A percentile compares a stretch with the other conserved stretches of the same genome.
Conservation (phyloP, 2,113 vertebrate species). For the Pan paniscus region DNA sequence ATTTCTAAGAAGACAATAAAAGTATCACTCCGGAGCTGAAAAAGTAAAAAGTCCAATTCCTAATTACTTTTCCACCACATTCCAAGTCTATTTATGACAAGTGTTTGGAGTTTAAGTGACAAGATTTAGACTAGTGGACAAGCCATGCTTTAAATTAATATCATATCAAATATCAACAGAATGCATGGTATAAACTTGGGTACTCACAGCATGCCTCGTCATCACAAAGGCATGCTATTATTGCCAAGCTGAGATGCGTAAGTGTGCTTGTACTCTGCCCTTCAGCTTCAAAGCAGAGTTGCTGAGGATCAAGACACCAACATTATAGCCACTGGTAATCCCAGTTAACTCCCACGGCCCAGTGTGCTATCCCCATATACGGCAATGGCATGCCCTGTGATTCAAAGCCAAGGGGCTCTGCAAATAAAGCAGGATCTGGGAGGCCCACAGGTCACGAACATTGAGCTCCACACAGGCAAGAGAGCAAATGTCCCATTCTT, state of each 20-base stretch:
- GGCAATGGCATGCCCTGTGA: conserved; percentile 42
- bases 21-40: not conserved
- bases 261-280: conserved; percentile 36
- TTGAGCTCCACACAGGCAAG: not conserved
- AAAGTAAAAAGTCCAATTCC: not conserved
- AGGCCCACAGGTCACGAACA: not conserved
- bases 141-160: conserved; percentile 68
- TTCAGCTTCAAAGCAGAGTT: conserved; percentile 66
- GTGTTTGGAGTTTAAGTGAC: conserved; percentile 57
- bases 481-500: conserved; percentile 55
- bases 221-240: conserved; percentile 52
- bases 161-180: conserved; percentile 60
- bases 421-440: not conserved
- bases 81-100: conserved; percentile 47
- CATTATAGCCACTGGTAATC: conserved; percentile 53
- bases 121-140: conserved; percentile 64
- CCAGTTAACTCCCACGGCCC: not conserved
- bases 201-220: conserved; percentile 42
- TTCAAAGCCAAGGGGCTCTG: not conserved
- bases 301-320: conserved; percentile 60
- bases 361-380: conserved; percentile 24
- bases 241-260: conserved; percentile 68
- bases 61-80: conserved; percentile 15
- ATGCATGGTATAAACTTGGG: conserved; percentile 59
- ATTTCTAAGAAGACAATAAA: not conserved